Evolutionary conservation across 1,140 invertebrate species (phyloP), one percentile per base, ranked within the genome.

Genomic region (Drosophila tsacasi): DNA sequence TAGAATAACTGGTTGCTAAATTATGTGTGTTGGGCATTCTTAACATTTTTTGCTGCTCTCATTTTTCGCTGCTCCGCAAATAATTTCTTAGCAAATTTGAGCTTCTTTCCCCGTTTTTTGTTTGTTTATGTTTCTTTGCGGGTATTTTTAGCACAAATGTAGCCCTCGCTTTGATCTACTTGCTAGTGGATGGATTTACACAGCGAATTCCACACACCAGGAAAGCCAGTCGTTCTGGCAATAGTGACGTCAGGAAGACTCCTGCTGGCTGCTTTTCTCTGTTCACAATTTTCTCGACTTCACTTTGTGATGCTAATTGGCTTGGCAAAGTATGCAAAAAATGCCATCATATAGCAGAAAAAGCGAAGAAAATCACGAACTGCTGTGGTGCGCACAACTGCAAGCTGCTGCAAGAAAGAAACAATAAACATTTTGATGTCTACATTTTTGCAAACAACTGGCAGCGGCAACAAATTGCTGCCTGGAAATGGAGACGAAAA

Each of bases 331-430:
- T 68, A 83, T 80, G 84, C 72, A 62, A 77, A 76, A 63, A 83
- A 69, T 73, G 59, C 37, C 37, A 85, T 35, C 37, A 85, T 35
- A 47, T 37, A 66, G 46, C 65, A 84, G 42, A 81, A 83, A 85
- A 85, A 73, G 66, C 52, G 50, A 37, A 74, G 76, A 89, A 86
- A 89, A 89, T 80, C 83, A 86, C 83, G 84, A 89, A 83, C 80
- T 27, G 46, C 44, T 42, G 19, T 55, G 62, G 23, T 55, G 68
- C 64, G 52, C 59, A 78, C 57, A 71, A 77, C 60, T 37, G 60
- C 39, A 63, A 52, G 49, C 32, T 58, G 62, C 46, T 58, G 62
- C 46, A 30, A 35, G 39, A 65, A 44, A 83, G 60, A 52, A 78
- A 74, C 44, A 74, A 59, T 66, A 71, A 75, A 81, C 61, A 52